Percentiles rank a stretch among this genome's conserved stretches.
Conservation (phyloP, 2,888 invertebrate genomes). For the Bursaphelenchus okinawaensis region DNA sequence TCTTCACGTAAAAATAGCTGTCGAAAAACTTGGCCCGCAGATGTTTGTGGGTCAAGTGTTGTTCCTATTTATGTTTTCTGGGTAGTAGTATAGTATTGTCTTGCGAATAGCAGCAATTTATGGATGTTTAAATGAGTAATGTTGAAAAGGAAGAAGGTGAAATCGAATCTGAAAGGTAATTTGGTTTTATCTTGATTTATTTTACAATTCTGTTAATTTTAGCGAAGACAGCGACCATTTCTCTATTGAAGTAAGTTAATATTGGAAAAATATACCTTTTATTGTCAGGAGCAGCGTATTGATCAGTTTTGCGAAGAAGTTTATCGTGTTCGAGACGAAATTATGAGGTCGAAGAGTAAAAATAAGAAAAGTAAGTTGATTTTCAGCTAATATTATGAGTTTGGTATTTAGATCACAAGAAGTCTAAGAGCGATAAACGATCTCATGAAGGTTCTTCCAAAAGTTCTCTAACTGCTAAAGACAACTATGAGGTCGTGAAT, state of each 20-base stretch:
- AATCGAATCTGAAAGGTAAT: background rate
- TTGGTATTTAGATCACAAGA: background rate
- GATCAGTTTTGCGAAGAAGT: background rate
- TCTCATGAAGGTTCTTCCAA: too few species aligned
- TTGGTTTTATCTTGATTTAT: background rate
- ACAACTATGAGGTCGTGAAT: conserved; percentile 4
- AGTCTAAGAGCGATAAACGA: background rate
- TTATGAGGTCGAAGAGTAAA: background rate
- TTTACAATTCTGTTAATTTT: background rate
- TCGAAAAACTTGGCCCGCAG: background rate
- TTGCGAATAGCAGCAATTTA: background rate
- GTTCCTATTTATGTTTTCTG: too few species aligned
- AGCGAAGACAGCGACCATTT: background rate
- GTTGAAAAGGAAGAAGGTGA: background rate
- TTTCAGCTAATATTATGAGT: background rate
- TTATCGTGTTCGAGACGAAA: background rate
- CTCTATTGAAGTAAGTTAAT: background rate
- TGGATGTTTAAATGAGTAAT: background rate
- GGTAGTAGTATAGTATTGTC: background rate
- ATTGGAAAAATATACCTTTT: background rate
- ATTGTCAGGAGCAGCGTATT: background rate
- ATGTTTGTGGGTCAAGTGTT: background rate
- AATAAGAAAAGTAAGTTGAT: background rate
- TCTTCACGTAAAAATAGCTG: background rate
- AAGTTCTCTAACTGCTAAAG: background rate